phyloP scores from a whole-genome alignment of 2,113 vertebrate genomes.

The Empidonax traillii region DNA sequence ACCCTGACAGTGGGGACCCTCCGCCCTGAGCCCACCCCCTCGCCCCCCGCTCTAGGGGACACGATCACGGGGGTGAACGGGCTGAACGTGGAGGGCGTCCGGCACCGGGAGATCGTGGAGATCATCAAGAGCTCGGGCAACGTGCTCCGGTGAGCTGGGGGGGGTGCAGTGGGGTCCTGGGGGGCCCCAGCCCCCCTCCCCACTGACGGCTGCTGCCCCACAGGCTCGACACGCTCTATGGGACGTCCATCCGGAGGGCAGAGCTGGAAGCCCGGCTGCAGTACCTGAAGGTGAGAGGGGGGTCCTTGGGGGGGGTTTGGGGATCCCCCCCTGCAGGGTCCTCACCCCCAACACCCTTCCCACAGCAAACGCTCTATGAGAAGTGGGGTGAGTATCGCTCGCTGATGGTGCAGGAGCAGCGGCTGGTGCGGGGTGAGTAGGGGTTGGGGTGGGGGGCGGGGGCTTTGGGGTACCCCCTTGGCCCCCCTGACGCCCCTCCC shows the following conservation, averaged over 20 bases:
- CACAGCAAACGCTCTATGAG: constrained; percentile 93
- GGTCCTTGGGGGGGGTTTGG: rapidly evolving
- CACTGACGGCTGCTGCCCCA: not conserved
- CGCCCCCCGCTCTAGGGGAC: constrained; percentile 77
- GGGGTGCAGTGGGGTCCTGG: rapidly evolving
- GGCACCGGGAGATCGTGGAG: constrained; percentile 93
- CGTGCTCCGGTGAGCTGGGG: constrained; percentile 78
- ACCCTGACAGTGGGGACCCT: rapidly evolving
- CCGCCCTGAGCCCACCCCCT: not conserved
- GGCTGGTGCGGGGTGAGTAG: constrained; percentile 87
- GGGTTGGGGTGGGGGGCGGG: not conserved
- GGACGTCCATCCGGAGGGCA: constrained; percentile 86
- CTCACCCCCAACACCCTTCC: not conserved
- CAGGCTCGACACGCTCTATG: constrained; percentile 91
- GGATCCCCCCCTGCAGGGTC: not conserved
- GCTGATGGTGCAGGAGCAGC: constrained; percentile 93
- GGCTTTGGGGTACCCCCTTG: not conserved
- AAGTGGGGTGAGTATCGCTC: constrained; percentile 96
- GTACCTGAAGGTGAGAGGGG: constrained; percentile 86
- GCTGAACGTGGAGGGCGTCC: constrained; percentile 82
- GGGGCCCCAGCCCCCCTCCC: rapidly evolving
- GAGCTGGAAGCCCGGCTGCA: constrained; percentile 92
- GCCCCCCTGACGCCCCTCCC: not conserved
- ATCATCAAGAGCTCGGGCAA: constrained; percentile 90
- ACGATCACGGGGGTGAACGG: constrained; percentile 91